Percentiles rank a stretch among this genome's conserved stretches.
Conservation (phyloP, 2,797 vertebrate genomes). For the Hapalemur alaotrensis region DNA sequence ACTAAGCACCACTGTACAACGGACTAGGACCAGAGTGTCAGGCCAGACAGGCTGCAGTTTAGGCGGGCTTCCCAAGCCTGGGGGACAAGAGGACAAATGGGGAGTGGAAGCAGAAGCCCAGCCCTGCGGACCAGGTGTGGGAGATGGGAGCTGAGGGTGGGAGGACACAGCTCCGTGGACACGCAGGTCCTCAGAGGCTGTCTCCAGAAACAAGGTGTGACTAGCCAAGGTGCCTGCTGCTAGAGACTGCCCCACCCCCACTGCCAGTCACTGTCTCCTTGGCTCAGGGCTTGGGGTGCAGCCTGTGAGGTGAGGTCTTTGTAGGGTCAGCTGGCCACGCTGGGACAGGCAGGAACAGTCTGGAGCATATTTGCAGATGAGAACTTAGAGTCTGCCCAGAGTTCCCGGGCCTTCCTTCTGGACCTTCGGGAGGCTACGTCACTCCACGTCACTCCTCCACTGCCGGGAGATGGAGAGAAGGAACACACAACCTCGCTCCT, state of each 20-base stretch:
- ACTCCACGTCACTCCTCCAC: neutral
- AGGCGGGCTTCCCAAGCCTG: neutral
- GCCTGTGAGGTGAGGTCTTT: neutral
- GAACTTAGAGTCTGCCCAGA: neutral
- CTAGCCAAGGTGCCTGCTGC: neutral
- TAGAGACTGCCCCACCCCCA: neutral
- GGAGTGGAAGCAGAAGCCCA: neutral
- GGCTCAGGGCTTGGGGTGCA: neutral
- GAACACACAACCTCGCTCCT: neutral
- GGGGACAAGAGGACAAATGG: neutral
- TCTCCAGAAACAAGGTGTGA: neutral
- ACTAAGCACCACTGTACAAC: neutral
- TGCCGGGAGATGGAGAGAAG: neutral
- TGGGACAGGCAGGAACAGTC: neutral
- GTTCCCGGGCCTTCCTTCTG: neutral
- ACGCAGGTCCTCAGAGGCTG: neutral
- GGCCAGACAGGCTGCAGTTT: neutral
- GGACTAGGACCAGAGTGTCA: neutral
- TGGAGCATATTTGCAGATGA: neutral
- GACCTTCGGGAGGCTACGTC: neutral
- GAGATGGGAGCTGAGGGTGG: neutral
- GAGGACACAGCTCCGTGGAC: neutral
- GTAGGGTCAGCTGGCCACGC: neutral
- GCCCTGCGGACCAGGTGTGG: fast-evolving
- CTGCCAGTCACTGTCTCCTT: neutral